A percentile compares a stretch with the other conserved stretches of the same genome.
These are phyloP conservation scores for Patella caerulea DNA, from an alignment of 2,888 invertebrate species.

Conservation along the genomic window DNA sequence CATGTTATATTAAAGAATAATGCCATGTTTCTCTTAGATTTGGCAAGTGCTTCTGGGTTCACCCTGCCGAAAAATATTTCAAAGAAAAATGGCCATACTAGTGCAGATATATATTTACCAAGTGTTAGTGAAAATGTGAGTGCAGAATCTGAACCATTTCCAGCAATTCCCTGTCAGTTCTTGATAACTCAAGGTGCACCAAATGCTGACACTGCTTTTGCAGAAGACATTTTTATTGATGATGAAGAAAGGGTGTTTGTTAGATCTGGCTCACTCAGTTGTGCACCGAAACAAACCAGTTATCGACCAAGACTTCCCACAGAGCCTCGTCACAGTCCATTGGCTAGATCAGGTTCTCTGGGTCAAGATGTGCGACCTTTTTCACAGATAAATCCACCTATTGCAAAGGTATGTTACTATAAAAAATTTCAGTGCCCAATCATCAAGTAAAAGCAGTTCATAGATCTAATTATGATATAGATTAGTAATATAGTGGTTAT, in stretches of 20 bases:
- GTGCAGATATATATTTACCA: conserved; percentile 59
- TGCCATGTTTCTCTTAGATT: conserved; percentile 91
- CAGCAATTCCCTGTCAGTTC: conserved; percentile 66
- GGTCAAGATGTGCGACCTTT: conserved; percentile 60
- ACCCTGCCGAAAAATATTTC: conserved; percentile 62
- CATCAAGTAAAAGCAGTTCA: not conserved
- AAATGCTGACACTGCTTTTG: conserved; percentile 67
- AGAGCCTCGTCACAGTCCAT: conserved; percentile 62
- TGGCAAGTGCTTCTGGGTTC: conserved; percentile 83
- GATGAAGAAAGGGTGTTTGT: conserved; percentile 63
- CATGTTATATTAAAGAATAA: conserved; percentile 90
- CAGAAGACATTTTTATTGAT: conserved; percentile 67
- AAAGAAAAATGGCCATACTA: conserved; percentile 45
- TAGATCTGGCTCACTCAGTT: conserved; percentile 63
- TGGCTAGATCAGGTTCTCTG: conserved; percentile 63
- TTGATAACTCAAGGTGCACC: conserved; percentile 61
- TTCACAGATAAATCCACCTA: conserved; percentile 53
- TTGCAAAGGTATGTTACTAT: conserved; percentile 46
- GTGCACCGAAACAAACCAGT: conserved; percentile 40
- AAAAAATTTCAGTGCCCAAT: not conserved
- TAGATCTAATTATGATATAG: too few species aligned
- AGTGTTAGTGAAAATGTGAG: conserved; percentile 65
- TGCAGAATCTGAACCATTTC: conserved; percentile 63
- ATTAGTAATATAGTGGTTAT: too few species aligned
- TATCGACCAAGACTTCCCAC: conserved; percentile 62